Base-by-base conservation (phyloP, 2,797 vertebrate genomes). In the Sitta carolinensis region DNA sequence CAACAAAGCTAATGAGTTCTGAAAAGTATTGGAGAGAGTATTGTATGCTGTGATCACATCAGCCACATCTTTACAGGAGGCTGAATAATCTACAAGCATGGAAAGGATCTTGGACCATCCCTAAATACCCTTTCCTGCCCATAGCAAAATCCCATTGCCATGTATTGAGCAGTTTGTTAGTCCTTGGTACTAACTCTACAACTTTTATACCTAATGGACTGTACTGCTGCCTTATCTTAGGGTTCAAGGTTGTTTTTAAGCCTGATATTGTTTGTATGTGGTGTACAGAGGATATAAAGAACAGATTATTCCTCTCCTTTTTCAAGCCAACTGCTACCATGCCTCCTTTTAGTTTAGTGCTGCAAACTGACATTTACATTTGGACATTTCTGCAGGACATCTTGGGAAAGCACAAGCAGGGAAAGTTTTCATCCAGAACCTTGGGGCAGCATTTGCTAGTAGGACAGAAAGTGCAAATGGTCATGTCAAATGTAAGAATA, bases 401-500 rank as follows among this genome's bases (percentile, higher is more conserved):
- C 34, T 84, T 70, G 20, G 32, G 36, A 68, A 90, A 84, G 48
- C 43, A 18, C 36, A 72, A 66, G 43, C 11, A 51, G n/a, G 63
- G 26, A 20, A 47, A 34, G 30, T 8, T 58, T 62, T 29, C 13
- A 21, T 67, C 7, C 11, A 45, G 59, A 59, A 36, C 55, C 52
- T 51, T 66, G 19, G 78, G 21, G 52, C 10, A 52, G 25, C 25
- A 7, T 30, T 89, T 77, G 23, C 45, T 55, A 14, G 2, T 52
- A 42, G 50, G 57, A n/a, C 11, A 30, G 26, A 7, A 61, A n/a
- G 27, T 48, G 29, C 30, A 76, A 69, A 55, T 7, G 10, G 17
- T 64, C 1, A 0, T 7, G n/a, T 6, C 0, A 0, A 9, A 10
- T 0, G 0, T 40, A 36, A 50, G 48, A 83, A 23, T n/a, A 69